phyloP scores from a whole-genome alignment of 2,888 invertebrate genomes.

The Phengaris arion region DNA sequence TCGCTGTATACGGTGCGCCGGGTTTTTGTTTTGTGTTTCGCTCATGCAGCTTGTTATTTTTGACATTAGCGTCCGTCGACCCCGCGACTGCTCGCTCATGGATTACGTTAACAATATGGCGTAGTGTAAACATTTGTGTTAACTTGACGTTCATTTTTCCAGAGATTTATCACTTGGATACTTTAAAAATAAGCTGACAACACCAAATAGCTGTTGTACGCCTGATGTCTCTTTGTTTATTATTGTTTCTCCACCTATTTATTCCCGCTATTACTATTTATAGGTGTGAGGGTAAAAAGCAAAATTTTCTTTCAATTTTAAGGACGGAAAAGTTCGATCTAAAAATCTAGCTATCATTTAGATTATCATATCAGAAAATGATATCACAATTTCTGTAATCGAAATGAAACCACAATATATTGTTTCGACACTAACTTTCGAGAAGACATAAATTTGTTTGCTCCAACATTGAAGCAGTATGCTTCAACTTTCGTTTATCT shows the following conservation, averaged over 20 bases:
- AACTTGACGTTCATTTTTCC: constrained; percentile 18
- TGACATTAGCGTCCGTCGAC: constrained; percentile 42
- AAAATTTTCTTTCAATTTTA: background rate
- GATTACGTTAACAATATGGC: constrained; percentile 30
- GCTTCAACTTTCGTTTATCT: background rate
- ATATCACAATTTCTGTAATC: no score
- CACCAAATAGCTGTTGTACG: no score
- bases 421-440: background rate
- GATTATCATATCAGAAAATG: no score
- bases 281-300: background rate
- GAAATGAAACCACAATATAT: background rate
- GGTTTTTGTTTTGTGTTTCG: constrained; percentile 47
- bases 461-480: background rate
- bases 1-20: constrained; percentile 54
- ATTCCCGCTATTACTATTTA: background rate
- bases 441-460: background rate
- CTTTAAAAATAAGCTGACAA: background rate
- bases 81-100: constrained; percentile 35
- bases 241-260: background rate
- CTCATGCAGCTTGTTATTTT: constrained; percentile 45
- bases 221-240: background rate
- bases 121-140: constrained; percentile 28
- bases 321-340: no score
- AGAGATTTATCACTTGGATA: background rate
- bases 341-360: no score